Base-by-base conservation (phyloP, 1,140 invertebrate species). In the Lordiphosa mommai region DNA sequence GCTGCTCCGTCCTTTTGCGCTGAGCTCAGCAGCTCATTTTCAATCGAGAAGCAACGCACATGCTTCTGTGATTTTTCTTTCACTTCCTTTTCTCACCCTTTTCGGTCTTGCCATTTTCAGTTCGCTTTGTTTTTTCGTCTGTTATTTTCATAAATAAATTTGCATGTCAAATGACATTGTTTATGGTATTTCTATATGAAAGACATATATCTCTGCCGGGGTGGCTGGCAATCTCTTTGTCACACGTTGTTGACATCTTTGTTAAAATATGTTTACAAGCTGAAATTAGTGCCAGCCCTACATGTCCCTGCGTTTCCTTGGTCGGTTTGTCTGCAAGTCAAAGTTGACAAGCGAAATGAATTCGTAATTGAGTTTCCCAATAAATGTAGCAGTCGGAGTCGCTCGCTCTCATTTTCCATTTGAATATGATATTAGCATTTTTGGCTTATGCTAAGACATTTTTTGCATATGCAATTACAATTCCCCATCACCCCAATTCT, bases 141-240 rank as follows among this genome's bases (percentile, higher is more conserved):
- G 79, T 72, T 85, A 84, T 84, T 84, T 82, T 84, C 77, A 84
- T 84, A 84, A 84, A 84, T 85, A 84, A 84, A 84, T 84, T 84
- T 84, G 77, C 77, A 84, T 84, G 79, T 69, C 60, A 85, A 84
- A 84, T 84, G 79, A 85, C 79, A 84, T 84, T 84, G 77, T 84
- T 84, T 85, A 84, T 84, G 72, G 72, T 59, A 84, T 85, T 84
- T 47, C 72, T 85, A 84, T 82, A 84, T 69, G 77, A 77, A 49
- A 61, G 52, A 59, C 76, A 76, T 76, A 82, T 84, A 72, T 82
- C 61, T 72, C 52, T 64, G 30, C 44, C 46, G 47, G 57, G 37
- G 38, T 47, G 64, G 41, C 57, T 49, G 47, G 30, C 47, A 43
- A 51, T 61, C 53, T 67, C 40, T 55, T 55, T 63, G 61, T 82